These are phyloP conservation scores for Mola mola DNA, from an alignment of 2,113 vertebrate genomes.

Conservation along the genomic window DNA sequence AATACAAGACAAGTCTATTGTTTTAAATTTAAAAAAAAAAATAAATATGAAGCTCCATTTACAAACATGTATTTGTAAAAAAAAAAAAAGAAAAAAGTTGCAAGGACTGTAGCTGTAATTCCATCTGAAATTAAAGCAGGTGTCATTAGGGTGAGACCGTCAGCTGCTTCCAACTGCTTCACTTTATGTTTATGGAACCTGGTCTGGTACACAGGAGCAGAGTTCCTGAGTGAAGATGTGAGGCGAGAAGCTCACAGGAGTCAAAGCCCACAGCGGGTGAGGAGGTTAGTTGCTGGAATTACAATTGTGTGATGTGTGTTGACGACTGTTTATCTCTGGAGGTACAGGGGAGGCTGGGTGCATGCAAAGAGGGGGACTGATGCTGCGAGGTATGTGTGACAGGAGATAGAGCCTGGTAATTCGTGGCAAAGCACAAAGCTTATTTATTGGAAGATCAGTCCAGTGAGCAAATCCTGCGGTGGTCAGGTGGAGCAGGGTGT, in stretches of 20 bases:
- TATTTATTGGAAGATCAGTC: constrained; percentile 66
- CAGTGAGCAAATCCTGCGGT: constrained; percentile 54
- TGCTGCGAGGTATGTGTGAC: constrained; percentile 27
- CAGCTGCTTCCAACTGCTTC: too few relatives aligned
- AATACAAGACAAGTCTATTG: background rate
- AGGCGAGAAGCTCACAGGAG: constrained; percentile 1
- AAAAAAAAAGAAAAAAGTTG: too few relatives aligned
- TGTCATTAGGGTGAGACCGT: constrained; percentile 50
- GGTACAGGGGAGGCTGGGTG: background rate
- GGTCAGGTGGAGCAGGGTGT: constrained; percentile 46
- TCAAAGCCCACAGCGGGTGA: constrained; percentile 12
- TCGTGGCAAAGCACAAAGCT: constrained; percentile 46
- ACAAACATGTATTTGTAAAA: too few relatives aligned
- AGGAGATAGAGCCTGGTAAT: constrained; percentile 31
- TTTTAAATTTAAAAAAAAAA: background rate
- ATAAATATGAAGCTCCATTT: too few relatives aligned
- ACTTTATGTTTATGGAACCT: too few relatives aligned
- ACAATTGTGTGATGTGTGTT: constrained; percentile 20
- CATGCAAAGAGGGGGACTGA: constrained; percentile 4
- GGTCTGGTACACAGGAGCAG: too few relatives aligned
- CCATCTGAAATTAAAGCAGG: constrained; percentile 60
- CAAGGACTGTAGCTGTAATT: background rate
- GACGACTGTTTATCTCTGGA: constrained; percentile 40
- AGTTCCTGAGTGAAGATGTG: background rate
- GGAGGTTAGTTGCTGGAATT: constrained; percentile 54